Evolutionary conservation across 2,113 vertebrate species (phyloP).

Genomic region (Bufo bufo): DNA sequence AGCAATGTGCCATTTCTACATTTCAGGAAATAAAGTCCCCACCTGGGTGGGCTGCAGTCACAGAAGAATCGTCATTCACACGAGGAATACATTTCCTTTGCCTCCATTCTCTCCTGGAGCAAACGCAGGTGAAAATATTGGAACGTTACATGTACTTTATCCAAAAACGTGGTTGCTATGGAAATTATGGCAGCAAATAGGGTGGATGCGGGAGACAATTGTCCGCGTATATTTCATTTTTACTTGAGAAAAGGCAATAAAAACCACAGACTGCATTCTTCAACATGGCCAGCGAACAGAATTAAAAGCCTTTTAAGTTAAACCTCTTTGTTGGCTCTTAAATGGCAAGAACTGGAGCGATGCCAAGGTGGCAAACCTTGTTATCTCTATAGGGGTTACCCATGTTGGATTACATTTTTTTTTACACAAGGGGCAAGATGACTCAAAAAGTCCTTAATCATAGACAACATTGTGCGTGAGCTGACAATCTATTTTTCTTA

Average conservation of each 20-base stretch:
- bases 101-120: background rate
- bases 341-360: background rate
- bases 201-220: background rate
- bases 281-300: background rate
- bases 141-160: background rate
- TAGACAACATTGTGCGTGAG: too few relatives aligned
- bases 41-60: background rate
- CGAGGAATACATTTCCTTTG: background rate
- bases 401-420: too few relatives aligned
- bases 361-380: background rate
- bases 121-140: slow-evolving; percentile 1
- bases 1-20: background rate
- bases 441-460: too few relatives aligned
- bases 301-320: background rate
- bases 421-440: too few relatives aligned
- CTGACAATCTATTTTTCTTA: too few relatives aligned
- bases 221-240: background rate
- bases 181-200: background rate
- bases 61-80: background rate
- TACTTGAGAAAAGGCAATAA: background rate
- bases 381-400: too few relatives aligned
- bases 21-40: background rate
- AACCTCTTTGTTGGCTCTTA: background rate
- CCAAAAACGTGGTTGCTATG: background rate
- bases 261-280: background rate